phyloP scores from a whole-genome alignment of 2,888 invertebrate genomes.

The Ariolimax columbianus region DNA sequence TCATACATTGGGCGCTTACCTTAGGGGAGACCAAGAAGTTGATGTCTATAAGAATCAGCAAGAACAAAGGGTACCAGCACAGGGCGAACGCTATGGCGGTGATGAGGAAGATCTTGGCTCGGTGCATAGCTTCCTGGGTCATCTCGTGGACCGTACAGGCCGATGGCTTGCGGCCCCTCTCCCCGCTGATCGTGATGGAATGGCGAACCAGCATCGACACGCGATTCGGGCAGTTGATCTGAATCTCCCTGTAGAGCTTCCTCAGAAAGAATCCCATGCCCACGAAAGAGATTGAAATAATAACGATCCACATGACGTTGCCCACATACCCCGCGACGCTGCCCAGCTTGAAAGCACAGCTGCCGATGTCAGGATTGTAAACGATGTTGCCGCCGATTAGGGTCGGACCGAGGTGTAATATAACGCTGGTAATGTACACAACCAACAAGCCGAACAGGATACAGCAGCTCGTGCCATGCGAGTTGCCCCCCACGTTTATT shows the following conservation, averaged over 20 bases:
- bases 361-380: slow-evolving; percentile 77
- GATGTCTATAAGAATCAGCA: slow-evolving; percentile 76
- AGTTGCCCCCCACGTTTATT: slow-evolving; percentile 72
- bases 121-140: slow-evolving; percentile 73
- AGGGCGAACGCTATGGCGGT: slow-evolving; percentile 73
- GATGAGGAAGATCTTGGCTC: slow-evolving; percentile 76
- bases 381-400: slow-evolving; percentile 78
- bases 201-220: slow-evolving; percentile 75
- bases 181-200: slow-evolving; percentile 72
- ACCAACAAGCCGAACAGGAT: slow-evolving; percentile 77
- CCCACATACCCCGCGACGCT: slow-evolving; percentile 77
- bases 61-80: slow-evolving; percentile 78
- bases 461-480: slow-evolving; percentile 76
- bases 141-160: slow-evolving; percentile 67
- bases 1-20: slow-evolving; percentile 22
- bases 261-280: slow-evolving; percentile 75
- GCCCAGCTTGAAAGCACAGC: slow-evolving; percentile 77
- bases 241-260: slow-evolving; percentile 77
- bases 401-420: slow-evolving; percentile 78
- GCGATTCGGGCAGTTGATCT: slow-evolving; percentile 73
- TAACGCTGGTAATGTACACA: slow-evolving; percentile 77
- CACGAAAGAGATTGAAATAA: slow-evolving; percentile 74
- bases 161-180: slow-evolving; percentile 58
- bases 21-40: slow-evolving; percentile 74
- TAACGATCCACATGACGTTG: slow-evolving; percentile 78